These are phyloP conservation scores for Drosophila birchii DNA, from an alignment of 2,888 invertebrate species.

Conservation along the genomic window DNA sequence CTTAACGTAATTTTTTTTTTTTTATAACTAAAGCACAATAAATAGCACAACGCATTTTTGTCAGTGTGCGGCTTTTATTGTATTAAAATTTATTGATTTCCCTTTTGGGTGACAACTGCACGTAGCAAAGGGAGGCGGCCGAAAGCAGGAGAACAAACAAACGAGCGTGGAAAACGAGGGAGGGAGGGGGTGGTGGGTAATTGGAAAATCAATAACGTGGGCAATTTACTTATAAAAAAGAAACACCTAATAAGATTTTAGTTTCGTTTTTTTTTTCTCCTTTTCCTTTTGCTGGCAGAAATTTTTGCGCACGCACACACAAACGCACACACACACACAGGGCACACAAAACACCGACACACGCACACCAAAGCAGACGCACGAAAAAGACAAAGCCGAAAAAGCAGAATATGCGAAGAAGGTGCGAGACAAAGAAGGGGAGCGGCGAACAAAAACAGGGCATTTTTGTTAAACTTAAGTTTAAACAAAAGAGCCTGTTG, in stretches of 20 bases:
- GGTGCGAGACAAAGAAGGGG: slow-evolving; percentile 39
- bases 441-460: slow-evolving; percentile 14
- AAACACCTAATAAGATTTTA: slow-evolving; percentile 32
- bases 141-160: slow-evolving; percentile 16
- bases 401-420: slow-evolving; percentile 37
- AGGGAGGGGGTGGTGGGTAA: not conserved
- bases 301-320: slow-evolving; percentile 19
- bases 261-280: not conserved
- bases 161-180: not conserved
- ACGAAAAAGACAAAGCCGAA: slow-evolving; percentile 45
- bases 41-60: not conserved
- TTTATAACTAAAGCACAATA: not conserved
- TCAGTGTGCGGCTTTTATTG: slow-evolving; percentile 43
- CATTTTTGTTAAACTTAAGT: slow-evolving; percentile 7
- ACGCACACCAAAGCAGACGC: slow-evolving; percentile 28
- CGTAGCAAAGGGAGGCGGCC: slow-evolving; percentile 13
- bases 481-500: slow-evolving; percentile 14
- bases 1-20: not conserved
- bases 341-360: slow-evolving; percentile 9
- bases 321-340: slow-evolving; percentile 22
- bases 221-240: slow-evolving; percentile 24
- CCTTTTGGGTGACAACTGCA: slow-evolving; percentile 55
- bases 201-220: slow-evolving; percentile 46
- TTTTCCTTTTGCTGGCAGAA: slow-evolving; percentile 19
- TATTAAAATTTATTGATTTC: slow-evolving; percentile 74